These are phyloP conservation scores for Syrrhaptes paradoxus DNA, from an alignment of 2,113 vertebrate genomes.

Conservation along the genomic window DNA sequence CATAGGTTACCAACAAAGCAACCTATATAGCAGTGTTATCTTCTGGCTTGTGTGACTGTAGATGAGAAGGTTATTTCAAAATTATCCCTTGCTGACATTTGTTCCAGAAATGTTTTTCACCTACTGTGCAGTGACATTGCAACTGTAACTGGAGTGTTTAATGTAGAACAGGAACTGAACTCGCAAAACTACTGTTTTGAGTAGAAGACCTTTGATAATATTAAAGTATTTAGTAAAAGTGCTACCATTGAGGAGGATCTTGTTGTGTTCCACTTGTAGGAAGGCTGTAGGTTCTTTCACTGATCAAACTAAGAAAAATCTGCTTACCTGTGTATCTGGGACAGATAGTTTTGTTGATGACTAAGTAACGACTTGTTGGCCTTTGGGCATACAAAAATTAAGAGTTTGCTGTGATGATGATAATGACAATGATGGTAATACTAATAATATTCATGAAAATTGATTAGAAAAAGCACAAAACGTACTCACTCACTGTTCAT, in stretches of 20 bases:
- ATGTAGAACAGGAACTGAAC: not conserved
- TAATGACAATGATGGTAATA: not conserved
- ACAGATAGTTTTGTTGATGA: not conserved
- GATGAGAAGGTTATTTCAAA: constrained; percentile 38
- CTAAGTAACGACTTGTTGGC: constrained; percentile 23
- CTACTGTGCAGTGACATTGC: constrained; percentile 54
- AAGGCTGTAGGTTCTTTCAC: not conserved
- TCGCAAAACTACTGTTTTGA: not conserved
- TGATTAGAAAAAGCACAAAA: not conserved
- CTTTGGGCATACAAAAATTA: constrained; percentile 32
- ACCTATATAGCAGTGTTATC: not conserved
- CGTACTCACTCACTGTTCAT: not conserved
- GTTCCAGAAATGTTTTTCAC: constrained; percentile 44
- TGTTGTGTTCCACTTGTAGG: not conserved
- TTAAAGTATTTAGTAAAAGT: not conserved
- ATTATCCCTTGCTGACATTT: constrained; percentile 63
- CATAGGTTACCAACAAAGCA: not conserved
- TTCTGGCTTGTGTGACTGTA: not conserved
- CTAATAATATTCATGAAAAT: constrained; percentile 10
- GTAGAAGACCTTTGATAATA: not conserved
- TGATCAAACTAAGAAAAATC: not conserved
- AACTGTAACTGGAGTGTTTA: not conserved
- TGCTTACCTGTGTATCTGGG: constrained; percentile 6
- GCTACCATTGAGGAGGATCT: not conserved
- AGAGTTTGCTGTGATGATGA: constrained; percentile 4